Evolutionary conservation across 1,140 invertebrate genomes (phyloP), one percentile per base, ranked within the genome.

Genomic region (Adoxophyes honmai): DNA sequence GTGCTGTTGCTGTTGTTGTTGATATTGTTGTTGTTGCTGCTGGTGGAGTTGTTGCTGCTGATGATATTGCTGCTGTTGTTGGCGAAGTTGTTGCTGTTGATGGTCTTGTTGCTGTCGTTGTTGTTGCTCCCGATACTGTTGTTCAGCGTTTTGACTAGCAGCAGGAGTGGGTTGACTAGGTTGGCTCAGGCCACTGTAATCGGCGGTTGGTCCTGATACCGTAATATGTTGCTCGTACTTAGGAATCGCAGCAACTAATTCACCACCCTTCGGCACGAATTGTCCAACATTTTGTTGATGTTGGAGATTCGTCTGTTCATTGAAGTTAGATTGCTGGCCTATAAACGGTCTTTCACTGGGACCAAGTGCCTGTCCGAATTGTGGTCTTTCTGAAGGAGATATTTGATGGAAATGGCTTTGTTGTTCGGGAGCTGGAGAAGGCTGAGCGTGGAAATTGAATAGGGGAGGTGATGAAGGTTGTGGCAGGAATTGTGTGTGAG

Each of bases 171-270:
- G 66, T 57, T 86, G 75, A 48, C 62, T 74, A 34, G 67, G 44
- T 59, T 62, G 62, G 57, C 64, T 67, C 34, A 83, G 66, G n/a
- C 60, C 61, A 55, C 62, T 77, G 53, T 72, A 81, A 52, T 62
- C 72, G 5, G 61, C 58, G 21, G 70, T 76, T n/a, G 73, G 74
- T 36, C 90, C 81, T 34, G 87, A 89, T 14, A 92, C 89, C 4
- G 91, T 91, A 37, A 93, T 93, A 72, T 95, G 94, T 64, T 95
- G 94, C 81, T 95, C 94, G 57, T 92, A 92, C 84, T 94, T 94
- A 5, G 94, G 92, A 55, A 95, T 91, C 21, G 94, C 91, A 59
- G 93, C 91, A n/a, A 94, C 91, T 36, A 95, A 85, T 82, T 95
- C 93, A 10, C 93, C 93, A 2, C 88, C 91, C 1, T 91, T 89